Evolutionary conservation across 2,888 invertebrate species (phyloP).

Genomic region (Gisinianus flammeolus): DNA sequence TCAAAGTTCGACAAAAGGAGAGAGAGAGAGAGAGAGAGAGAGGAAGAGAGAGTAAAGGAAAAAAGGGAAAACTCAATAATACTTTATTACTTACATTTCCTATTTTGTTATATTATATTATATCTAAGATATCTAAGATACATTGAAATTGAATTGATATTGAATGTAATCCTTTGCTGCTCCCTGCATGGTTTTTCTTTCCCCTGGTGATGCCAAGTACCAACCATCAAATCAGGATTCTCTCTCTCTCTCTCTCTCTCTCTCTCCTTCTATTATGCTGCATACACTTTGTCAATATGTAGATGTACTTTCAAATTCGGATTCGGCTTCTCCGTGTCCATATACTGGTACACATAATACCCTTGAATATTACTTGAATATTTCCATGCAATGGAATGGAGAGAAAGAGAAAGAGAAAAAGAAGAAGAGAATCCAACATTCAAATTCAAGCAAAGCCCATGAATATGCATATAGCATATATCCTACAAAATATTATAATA

Average conservation of each 20-base stretch:
- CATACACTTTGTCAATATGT: no score
- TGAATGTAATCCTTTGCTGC: conserved; percentile 25
- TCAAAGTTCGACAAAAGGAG: conserved; percentile 15
- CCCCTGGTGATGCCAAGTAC: conserved; percentile 16
- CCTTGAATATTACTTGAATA: no score
- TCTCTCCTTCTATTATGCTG: background rate
- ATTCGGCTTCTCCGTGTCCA: no score
- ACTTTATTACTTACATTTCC: conserved; percentile 24
- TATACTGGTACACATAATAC: no score
- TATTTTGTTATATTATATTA: conserved; percentile 17
- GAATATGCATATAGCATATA: background rate
- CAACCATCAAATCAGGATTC: background rate
- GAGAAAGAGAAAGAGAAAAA: background rate
- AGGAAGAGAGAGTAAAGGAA: background rate
- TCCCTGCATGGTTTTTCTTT: conserved; percentile 18
- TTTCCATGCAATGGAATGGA: background rate
- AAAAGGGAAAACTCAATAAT: conserved; percentile 16
- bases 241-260: background rate
- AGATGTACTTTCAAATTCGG: no score
- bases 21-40: background rate
- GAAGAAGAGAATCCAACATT: no score
- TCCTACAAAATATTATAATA: background rate
- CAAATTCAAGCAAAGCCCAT: background rate
- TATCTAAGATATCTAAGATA: conserved; percentile 17
- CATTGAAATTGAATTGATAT: conserved; percentile 20